These are phyloP conservation scores for Cephalopholis sonnerati DNA, from an alignment of 2,113 vertebrate genomes.

Conservation along the genomic window DNA sequence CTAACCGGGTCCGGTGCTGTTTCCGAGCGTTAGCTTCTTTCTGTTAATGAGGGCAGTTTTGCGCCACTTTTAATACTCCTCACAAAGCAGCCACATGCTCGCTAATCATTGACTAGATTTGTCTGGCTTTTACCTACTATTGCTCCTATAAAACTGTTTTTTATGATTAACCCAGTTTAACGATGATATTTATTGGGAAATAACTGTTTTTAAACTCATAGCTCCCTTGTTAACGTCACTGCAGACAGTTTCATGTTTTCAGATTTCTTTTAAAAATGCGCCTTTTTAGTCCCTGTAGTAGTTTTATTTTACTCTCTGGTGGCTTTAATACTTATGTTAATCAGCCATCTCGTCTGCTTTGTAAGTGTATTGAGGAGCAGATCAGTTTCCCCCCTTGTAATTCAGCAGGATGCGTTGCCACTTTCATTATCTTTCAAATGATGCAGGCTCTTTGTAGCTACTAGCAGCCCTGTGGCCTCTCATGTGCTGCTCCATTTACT, in stretches of 20 bases:
- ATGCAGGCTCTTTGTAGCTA: conserved; percentile 64
- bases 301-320: neutral
- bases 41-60: conserved; percentile 39
- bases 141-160: neutral
- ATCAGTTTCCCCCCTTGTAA: conserved; percentile 31
- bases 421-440: conserved; percentile 71
- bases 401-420: conserved; percentile 49
- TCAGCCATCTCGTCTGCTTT: conserved; percentile 2
- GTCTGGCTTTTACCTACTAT: conserved; percentile 13
- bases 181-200: neutral
- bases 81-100: conserved; percentile 70
- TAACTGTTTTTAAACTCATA: neutral
- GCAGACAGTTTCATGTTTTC: neutral
- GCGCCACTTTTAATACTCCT: conserved; percentile 61
- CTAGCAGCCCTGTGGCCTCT: conserved; percentile 56
- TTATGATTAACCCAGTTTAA: neutral
- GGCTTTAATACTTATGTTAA: conserved; percentile 29
- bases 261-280: neutral
- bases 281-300: neutral
- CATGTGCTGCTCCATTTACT: conserved; percentile 74
- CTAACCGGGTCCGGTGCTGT: neutral
- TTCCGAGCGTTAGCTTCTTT: neutral
- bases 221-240: neutral
- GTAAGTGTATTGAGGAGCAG: conserved; percentile 31
- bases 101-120: conserved; percentile 70